These are phyloP conservation scores for Catocala fraxini DNA, from an alignment of 2,888 invertebrate genomes.

Conservation along the genomic window DNA sequence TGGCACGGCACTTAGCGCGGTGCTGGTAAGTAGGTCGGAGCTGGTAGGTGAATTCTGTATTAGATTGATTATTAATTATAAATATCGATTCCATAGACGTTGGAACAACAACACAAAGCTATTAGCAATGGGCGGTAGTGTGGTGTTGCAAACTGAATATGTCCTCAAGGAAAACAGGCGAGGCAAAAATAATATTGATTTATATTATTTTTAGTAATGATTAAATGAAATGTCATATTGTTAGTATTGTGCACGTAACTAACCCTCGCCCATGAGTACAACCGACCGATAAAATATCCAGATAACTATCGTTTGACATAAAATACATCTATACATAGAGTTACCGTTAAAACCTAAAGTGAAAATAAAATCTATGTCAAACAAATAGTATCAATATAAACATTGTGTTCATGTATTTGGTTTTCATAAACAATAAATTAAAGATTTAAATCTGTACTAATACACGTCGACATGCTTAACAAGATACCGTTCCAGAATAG, in stretches of 20 bases:
- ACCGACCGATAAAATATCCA: constrained; percentile 34
- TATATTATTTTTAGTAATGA: constrained; percentile 26
- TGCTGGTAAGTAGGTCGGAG: too few relatives aligned
- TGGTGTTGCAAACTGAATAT: constrained; percentile 41
- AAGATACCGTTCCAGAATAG: too few relatives aligned
- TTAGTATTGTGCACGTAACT: constrained; percentile 41
- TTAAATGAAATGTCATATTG: constrained; percentile 33
- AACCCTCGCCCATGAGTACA: constrained; percentile 28
- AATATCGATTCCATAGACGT: background rate
- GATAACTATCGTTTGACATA: constrained; percentile 42
- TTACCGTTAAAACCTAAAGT: constrained; percentile 14
- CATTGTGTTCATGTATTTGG: constrained; percentile 60
- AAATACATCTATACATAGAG: constrained; percentile 31
- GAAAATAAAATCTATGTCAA: constrained; percentile 43
- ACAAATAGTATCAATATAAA: constrained; percentile 46
- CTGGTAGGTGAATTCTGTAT: too few relatives aligned
- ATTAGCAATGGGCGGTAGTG: background rate
- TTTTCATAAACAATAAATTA: constrained; percentile 62
- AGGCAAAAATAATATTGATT: constrained; percentile 33
- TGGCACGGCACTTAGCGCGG: too few relatives aligned
- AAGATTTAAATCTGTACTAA: constrained; percentile 15
- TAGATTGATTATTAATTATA: too few relatives aligned
- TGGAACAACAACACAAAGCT: too few relatives aligned
- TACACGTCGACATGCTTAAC: background rate
- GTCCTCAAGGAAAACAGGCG: constrained; percentile 28